phyloP scores from a whole-genome alignment of 2,113 vertebrate genomes.

The Crotalus tigris region DNA sequence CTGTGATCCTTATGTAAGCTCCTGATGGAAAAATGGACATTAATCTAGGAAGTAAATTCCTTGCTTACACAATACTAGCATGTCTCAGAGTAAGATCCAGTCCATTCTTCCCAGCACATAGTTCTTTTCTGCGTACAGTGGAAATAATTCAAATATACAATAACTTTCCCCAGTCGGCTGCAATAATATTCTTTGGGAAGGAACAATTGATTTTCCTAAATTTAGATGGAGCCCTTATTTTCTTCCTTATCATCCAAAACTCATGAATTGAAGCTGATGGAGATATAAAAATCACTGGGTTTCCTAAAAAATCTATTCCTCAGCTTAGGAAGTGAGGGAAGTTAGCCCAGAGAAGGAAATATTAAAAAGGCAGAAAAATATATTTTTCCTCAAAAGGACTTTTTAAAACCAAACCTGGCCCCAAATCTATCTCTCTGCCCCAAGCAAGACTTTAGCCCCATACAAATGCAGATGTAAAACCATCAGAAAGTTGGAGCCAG shows the following conservation, averaged over 20 bases:
- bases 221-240: neutral
- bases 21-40: neutral
- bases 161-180: neutral
- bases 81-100: neutral
- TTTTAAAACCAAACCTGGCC: no score
- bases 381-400: no score
- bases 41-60: neutral
- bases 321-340: neutral
- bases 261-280: neutral
- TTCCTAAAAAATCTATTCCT: neutral
- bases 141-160: neutral
- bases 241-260: neutral
- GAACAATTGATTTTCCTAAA: neutral
- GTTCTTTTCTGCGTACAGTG: neutral
- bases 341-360: no score
- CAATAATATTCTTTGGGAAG: neutral
- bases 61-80: neutral
- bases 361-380: no score
- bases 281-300: neutral
- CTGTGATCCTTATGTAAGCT: neutral
- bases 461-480: no score
- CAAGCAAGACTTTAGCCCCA: no score
- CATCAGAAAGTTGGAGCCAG: no score
- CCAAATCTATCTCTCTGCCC: no score
- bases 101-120: neutral